Evolutionary conservation across 2,888 invertebrate species (phyloP).

Genomic region (Tetramorium bicarinatum): DNA sequence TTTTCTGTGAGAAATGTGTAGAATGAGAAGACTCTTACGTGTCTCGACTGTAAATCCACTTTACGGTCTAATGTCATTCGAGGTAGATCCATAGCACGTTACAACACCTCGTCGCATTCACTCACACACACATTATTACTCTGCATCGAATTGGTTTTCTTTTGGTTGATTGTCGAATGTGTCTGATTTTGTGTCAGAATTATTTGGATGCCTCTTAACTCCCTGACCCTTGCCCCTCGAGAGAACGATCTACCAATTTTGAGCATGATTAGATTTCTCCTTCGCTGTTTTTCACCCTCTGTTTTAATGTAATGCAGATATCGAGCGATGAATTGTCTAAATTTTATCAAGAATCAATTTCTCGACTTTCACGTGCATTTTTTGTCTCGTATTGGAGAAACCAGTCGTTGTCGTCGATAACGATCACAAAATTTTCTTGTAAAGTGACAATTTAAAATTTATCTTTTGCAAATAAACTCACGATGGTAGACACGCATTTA

Average conservation of each 20-base stretch:
- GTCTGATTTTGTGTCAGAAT: conserved; percentile 47
- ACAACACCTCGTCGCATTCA: conserved; percentile 12
- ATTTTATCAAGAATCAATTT: neutral
- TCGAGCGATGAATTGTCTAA: neutral
- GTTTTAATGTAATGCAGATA: neutral
- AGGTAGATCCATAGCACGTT: conserved; percentile 11
- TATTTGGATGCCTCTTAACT: conserved; percentile 75
- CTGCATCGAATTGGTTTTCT: conserved; percentile 26
- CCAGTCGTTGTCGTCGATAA: neutral
- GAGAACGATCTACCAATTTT: conserved; percentile 2
- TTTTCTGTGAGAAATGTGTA: neutral
- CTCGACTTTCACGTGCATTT: neutral
- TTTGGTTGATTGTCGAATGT: conserved; percentile 28
- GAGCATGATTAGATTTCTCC: conserved; percentile 29
- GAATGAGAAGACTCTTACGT: conserved; percentile 12
- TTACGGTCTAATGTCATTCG: neutral
- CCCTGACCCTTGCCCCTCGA: conserved; percentile 43
- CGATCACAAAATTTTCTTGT: neutral
- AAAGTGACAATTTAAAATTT: neutral
- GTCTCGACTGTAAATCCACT: conserved; percentile 4
- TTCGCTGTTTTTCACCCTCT: neutral
- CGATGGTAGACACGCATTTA: neutral
- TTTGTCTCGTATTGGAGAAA: neutral
- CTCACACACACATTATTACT: neutral
- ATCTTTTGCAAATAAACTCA: neutral